Percentiles rank a stretch among this genome's conserved stretches.
These are phyloP conservation scores for Myotis brandtii DNA, from an alignment of 2,113 vertebrate genomes.

Conservation along the genomic window DNA sequence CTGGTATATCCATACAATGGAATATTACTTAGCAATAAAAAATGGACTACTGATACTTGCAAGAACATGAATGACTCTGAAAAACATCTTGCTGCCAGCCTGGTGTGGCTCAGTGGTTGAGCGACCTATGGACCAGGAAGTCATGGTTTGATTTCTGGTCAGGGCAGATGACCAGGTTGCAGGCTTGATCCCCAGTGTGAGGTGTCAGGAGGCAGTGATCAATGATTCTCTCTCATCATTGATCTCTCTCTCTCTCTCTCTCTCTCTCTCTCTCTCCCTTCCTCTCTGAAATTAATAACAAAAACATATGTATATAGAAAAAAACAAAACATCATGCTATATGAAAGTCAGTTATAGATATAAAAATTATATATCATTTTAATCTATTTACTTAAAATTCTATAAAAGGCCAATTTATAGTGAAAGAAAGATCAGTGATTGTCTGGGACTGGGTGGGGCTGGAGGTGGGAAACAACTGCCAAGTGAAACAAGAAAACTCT, in stretches of 20 bases:
- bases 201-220: no score
- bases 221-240: no score
- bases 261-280: no score
- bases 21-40: not conserved
- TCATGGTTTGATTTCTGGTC: no score
- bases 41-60: not conserved
- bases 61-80: not conserved
- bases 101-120: no score
- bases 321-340: not conserved
- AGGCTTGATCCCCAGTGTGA: no score
- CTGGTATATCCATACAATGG: not conserved
- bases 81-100: not conserved
- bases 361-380: not conserved
- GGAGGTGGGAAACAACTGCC: not conserved
- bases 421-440: not conserved
- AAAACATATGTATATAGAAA: no score
- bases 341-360: not conserved
- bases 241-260: no score
- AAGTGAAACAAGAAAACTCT: not conserved
- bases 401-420: constrained; percentile 13
- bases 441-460: not conserved
- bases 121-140: no score
- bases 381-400: constrained; percentile 20
- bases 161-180: no score
- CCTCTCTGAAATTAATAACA: no score